phyloP scores from a whole-genome alignment of 53 echinoderm and acorn worm genomes.

The Stichopus horrens region DNA sequence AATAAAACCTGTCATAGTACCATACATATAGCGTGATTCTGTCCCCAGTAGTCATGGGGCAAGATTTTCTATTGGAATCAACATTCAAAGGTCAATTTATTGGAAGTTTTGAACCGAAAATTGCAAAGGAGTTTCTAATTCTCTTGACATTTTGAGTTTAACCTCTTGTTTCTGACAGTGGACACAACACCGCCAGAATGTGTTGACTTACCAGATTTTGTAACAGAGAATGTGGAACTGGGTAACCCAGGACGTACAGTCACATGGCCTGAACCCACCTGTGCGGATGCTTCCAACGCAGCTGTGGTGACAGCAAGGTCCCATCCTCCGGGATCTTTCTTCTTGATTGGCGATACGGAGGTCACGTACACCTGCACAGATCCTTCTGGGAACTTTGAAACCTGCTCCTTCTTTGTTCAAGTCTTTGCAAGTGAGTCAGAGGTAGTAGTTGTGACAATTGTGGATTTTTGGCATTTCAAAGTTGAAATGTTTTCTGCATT shows the following conservation, averaged over 20 bases:
- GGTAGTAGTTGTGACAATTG: no score
- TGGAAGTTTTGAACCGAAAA: no score
- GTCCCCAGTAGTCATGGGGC: no score
- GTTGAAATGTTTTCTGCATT: no score
- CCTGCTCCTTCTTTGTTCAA: background rate
- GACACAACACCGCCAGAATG: constrained; percentile 41
- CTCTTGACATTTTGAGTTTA: no score
- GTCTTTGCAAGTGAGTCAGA: background rate
- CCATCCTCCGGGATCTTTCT: background rate
- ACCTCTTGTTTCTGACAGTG: background rate
- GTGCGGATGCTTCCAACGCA: background rate
- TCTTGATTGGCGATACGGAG: background rate
- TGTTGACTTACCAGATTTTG: background rate
- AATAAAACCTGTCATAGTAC: no score
- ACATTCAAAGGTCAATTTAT: no score
- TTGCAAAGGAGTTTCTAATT: no score
- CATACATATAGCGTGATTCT: no score
- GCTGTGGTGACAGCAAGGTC: constrained; percentile 4
- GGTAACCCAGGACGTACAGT: constrained; percentile 1
- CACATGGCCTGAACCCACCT: background rate
- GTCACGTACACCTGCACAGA: constrained; percentile 33
- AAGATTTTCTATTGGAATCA: background rate
- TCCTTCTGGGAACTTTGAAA: background rate
- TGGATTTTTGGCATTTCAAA: no score
- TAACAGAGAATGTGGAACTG: constrained; percentile 1